Base-by-base conservation (phyloP, 2,113 vertebrate species). In the Thunnus thynnus region DNA sequence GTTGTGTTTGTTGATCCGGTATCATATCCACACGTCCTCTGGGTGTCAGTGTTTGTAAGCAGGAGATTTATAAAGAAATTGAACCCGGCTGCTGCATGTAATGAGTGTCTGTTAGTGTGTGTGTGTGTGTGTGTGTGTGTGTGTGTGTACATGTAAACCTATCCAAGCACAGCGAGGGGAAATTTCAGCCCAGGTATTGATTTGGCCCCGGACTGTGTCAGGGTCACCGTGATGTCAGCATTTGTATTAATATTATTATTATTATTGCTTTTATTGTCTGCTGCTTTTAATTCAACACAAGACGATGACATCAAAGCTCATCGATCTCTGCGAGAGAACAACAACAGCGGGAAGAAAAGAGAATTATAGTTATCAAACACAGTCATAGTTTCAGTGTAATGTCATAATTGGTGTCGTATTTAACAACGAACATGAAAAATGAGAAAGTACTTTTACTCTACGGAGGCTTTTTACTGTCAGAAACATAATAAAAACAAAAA, bases 31-130 rank as follows among this genome's bases (percentile, higher is more conserved):
- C 68, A 36, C 47, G 77, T 90, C 87, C 90, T 90, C 87, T 91
- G 88, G 86, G 91, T 90, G 91, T 92, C 88, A 90, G 88, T 93
- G 92, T 92, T 88, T 88, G 90, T 87, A 91, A 90, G 88, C 88
- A 85, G 86, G 78, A 88, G 78, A 77, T 78, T 76, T 66, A 76
- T 56, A 56, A 48, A 81, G 68, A 57, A 83, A 77, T 46, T 55
- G 25, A 58, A 41, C 4, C 22, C n/a, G 36, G 36, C 36, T 8
- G 36, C 36, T 36, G 36, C 36, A 36, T 36, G 36, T 36, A 36
- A 36, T 36, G 36, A 30, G 18, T 82, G 10, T 46, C 16, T 20
- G 18, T 72, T 9, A 44, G 62, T 54, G 63, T 72, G 68, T 79
- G 55, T 56, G 55, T 58, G 55, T 41, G 72, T 60, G 36, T 30